These are phyloP conservation scores for Dolichallabes microphthalmus DNA, from an alignment of 2,113 vertebrate genomes.

Conservation along the genomic window DNA sequence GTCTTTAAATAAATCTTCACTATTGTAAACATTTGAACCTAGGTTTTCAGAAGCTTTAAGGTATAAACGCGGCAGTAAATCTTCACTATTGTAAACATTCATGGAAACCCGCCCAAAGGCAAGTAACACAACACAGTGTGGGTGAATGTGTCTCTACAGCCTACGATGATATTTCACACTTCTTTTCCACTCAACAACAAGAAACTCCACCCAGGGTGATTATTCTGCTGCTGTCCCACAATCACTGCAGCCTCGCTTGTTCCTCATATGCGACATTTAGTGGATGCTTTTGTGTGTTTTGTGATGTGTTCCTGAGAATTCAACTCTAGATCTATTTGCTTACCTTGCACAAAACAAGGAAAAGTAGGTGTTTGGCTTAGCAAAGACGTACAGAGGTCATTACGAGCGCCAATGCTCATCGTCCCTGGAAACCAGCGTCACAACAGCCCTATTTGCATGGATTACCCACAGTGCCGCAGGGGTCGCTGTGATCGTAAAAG, in stretches of 20 bases:
- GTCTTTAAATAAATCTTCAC: background rate
- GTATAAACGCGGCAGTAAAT: background rate
- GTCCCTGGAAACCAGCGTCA: constrained; percentile 47
- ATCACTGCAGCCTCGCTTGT: background rate
- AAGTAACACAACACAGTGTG: constrained; percentile 2
- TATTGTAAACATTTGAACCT: background rate
- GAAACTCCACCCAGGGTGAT: constrained; percentile 10
- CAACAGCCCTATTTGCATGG: constrained; percentile 54
- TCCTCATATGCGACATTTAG: constrained; percentile 2
- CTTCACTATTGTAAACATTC: no score
- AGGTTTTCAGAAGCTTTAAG: background rate
- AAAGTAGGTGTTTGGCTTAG: constrained; percentile 36
- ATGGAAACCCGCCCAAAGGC: background rate
- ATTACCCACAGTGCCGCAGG: constrained; percentile 50
- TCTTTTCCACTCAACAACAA: background rate
- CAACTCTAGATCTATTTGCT: background rate
- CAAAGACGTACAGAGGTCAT: background rate
- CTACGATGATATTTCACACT: constrained; percentile 10
- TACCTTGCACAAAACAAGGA: background rate
- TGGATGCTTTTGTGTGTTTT: background rate
- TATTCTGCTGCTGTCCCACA: background rate
- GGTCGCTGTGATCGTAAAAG: constrained; percentile 41
- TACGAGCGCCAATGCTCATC: background rate
- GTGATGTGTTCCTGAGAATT: background rate
- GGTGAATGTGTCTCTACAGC: background rate